Conservation (phyloP, 2,888 invertebrate species). For the Orchesella flavescens region DNA sequence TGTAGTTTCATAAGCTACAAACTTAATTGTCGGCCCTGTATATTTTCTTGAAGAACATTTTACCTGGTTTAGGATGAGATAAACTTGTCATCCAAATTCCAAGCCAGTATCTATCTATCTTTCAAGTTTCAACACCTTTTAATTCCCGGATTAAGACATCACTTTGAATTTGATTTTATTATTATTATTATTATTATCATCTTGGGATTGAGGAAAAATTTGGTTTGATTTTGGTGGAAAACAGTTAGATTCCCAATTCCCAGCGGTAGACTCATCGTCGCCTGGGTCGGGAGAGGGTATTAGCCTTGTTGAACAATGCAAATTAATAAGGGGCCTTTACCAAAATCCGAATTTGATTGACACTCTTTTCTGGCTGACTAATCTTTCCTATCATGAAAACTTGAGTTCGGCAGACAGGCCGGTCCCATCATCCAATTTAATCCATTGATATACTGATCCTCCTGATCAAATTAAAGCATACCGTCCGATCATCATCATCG, state of each 20-base stretch:
- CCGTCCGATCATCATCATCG: background rate
- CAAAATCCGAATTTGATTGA: constrained; percentile 28
- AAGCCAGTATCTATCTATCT: too few relatives aligned
- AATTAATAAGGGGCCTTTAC: constrained; percentile 33
- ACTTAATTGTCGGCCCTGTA: too few relatives aligned
- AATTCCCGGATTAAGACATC: too few relatives aligned
- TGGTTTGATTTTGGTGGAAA: constrained; percentile 41
- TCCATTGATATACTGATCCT: too few relatives aligned
- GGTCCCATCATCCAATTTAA: background rate
- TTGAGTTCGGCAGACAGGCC: background rate
- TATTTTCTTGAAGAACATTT: too few relatives aligned
- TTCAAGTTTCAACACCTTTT: too few relatives aligned
- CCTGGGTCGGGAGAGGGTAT: constrained; percentile 10
- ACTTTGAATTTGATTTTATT: too few relatives aligned
- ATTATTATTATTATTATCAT: too few relatives aligned
- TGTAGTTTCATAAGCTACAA: too few relatives aligned
- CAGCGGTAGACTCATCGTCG: background rate
- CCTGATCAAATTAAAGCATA: background rate
- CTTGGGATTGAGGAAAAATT: too few relatives aligned
- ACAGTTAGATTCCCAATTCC: constrained; percentile 14
- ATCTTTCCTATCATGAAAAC: background rate
- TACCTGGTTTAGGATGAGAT: too few relatives aligned
- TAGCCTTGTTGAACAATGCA: constrained; percentile 40
- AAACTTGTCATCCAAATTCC: too few relatives aligned
- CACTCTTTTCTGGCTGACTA: constrained; percentile 15